A percentile compares a stretch with the other conserved stretches of the same genome.
Conservation (phyloP, 1,140 invertebrate species). For the Hirudo medicinalis region DNA sequence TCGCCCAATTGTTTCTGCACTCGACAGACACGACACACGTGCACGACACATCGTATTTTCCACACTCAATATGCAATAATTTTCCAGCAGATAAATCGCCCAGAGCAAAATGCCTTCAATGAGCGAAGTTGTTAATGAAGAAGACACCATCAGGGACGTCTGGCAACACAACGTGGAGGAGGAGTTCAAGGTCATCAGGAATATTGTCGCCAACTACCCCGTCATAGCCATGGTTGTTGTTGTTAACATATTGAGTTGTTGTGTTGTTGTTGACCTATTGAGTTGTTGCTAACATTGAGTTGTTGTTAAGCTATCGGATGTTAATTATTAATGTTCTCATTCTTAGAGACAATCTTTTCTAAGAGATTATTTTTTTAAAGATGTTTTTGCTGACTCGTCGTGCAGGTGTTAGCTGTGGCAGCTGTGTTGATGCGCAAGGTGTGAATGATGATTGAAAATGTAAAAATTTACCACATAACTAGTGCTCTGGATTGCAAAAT, state of each 20-base stretch:
- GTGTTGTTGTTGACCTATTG: neutral
- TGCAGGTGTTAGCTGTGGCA: neutral
- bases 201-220: conserved; percentile 10
- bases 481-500: no score
- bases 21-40: no score
- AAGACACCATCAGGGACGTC: conserved; percentile 6
- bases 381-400: neutral
- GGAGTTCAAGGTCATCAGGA: conserved; percentile 13
- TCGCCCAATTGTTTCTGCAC: no score
- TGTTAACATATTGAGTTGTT: conserved; percentile 3
- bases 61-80: no score
- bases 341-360: neutral
- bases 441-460: no score
- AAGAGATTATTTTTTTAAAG: neutral
- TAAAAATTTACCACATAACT: no score
- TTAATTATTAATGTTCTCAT: neutral
- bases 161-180: conserved; percentile 16
- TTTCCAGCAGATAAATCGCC: no score
- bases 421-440: no score
- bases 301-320: neutral
- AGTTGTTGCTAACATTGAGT: neutral
- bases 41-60: no score
- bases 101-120: conserved; percentile 10
- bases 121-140: neutral
- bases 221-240: conserved; percentile 17